Conservation (phyloP, 2,888 invertebrate species). For the Anorthoa munda region DNA sequence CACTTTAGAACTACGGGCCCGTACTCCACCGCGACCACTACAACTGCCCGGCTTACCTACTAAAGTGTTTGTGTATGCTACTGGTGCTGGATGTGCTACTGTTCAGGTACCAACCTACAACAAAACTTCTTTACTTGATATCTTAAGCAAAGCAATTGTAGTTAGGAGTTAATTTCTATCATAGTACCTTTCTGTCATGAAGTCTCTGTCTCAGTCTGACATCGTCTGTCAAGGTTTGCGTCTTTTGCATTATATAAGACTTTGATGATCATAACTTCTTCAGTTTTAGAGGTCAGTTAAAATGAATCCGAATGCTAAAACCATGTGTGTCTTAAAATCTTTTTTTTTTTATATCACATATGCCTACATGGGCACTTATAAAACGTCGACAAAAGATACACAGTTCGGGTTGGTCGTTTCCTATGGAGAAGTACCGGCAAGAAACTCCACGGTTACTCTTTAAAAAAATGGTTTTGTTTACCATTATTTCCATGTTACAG, state of each 20-base stretch:
- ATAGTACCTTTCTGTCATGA: not conserved
- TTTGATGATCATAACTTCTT: no score
- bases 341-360: no score
- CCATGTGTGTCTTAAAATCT: no score
- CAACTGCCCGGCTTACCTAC: constrained; percentile 92
- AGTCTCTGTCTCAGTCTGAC: not conserved
- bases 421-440: no score
- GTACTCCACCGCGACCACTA: constrained; percentile 88
- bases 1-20: constrained; percentile 91
- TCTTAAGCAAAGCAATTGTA: not conserved
- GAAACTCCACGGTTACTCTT: no score
- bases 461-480: no score
- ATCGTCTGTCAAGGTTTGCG: not conserved
- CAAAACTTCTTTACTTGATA: not conserved
- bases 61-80: constrained; percentile 93
- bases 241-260: not conserved
- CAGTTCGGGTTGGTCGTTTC: no score
- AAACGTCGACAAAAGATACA: no score
- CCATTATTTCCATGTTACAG: no score
- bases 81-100: constrained; percentile 93
- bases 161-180: not conserved
- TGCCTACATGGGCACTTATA: no score
- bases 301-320: no score
- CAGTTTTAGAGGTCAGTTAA: no score
- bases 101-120: constrained; percentile 85